phyloP scores from a whole-genome alignment of 2,797 vertebrate genomes.

The Orientallactaga sibirica region DNA sequence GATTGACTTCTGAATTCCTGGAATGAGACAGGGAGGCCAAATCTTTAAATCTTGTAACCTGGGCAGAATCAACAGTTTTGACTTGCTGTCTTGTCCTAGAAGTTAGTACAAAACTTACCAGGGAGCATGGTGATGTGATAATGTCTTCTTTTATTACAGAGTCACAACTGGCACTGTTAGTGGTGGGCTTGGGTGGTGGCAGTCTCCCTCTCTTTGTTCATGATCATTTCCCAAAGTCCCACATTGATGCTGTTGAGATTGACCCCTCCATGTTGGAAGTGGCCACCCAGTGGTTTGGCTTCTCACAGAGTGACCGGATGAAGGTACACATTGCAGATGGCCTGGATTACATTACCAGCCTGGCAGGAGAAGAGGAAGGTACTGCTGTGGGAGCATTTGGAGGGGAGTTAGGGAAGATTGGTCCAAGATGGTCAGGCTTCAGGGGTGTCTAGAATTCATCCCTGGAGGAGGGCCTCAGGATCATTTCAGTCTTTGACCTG shows the following conservation, averaged over 20 bases:
- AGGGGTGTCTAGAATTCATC: conserved; percentile 44
- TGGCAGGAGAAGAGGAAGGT: conserved; percentile 85
- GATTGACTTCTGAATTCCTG: not conserved
- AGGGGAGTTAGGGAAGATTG: not conserved
- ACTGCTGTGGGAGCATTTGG: not conserved
- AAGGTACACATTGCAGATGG: conserved; percentile 90
- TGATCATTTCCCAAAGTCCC: conserved; percentile 91
- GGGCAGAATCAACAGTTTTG: not conserved
- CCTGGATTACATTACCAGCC: conserved; percentile 85
- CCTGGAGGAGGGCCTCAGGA: not conserved
- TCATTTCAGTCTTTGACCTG: not conserved
- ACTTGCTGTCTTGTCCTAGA: not conserved
- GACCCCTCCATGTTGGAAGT: conserved; percentile 94
- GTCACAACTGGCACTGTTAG: conserved; percentile 88
- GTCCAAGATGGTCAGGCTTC: not conserved
- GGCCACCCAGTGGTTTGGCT: conserved; percentile 94
- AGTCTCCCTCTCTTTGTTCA: conserved; percentile 96
- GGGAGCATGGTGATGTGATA: not conserved
- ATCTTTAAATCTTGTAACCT: not conserved
- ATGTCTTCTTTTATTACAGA: conserved; percentile 85
- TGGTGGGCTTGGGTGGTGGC: conserved; percentile 96
- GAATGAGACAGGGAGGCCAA: not conserved
- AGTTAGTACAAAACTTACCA: not conserved
- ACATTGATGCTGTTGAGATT: conserved; percentile 93
- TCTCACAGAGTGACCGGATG: conserved; percentile 91